A percentile compares a stretch with the other conserved stretches of the same genome.
Evolutionary conservation across 2,113 vertebrate genomes (phyloP).

Genomic region (Ictidomys tridecemlineatus): DNA sequence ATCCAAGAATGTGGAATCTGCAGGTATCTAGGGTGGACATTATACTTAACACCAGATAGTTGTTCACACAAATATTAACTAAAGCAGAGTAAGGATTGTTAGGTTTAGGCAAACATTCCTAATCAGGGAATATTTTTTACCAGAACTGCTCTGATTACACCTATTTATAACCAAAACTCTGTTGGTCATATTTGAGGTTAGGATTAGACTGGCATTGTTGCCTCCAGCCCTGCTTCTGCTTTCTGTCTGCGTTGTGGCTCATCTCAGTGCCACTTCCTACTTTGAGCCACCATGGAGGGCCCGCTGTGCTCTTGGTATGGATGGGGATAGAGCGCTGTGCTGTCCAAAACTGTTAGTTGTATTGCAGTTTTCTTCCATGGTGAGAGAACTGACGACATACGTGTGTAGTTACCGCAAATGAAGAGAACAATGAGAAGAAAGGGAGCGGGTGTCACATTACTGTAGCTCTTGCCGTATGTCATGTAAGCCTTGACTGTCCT

Average conservation of each 20-base stretch:
- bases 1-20: not conserved
- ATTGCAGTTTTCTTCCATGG: not conserved
- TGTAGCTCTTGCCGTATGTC: not conserved
- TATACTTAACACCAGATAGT: not conserved
- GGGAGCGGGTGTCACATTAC: not conserved
- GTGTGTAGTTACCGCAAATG: not conserved
- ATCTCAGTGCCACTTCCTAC: not conserved
- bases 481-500: not conserved
- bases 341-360: not conserved
- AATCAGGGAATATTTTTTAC: not conserved
- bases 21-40: fast-evolving
- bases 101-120: not conserved
- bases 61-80: not conserved
- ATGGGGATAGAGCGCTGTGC: not conserved
- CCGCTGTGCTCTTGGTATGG: too few relatives aligned
- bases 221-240: not conserved
- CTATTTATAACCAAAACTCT: not conserved
- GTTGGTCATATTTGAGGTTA: not conserved
- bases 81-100: not conserved
- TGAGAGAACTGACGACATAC: not conserved
- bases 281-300: too few relatives aligned
- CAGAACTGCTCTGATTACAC: not conserved
- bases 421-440: not conserved
- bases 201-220: too few relatives aligned
- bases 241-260: not conserved